phyloP scores from a whole-genome alignment of 2,888 invertebrate species.

The Sarcophaga caerulescens region DNA sequence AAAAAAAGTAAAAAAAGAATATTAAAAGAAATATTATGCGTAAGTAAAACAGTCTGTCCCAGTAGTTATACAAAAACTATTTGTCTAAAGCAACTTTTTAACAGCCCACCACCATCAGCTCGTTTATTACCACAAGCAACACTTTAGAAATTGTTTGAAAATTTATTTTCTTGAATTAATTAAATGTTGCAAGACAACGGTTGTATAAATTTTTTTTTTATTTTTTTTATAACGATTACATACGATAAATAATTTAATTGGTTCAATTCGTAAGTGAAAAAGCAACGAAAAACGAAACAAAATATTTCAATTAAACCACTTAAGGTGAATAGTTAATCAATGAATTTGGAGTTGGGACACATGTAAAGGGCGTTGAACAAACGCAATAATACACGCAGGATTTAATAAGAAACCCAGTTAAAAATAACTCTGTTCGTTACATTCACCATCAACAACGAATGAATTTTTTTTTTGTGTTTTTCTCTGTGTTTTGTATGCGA shows the following conservation, averaged over 20 bases:
- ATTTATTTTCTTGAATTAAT: constrained; percentile 44
- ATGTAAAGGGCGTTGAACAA: constrained; percentile 7
- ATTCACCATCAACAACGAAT: background rate
- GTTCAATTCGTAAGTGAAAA: constrained; percentile 13
- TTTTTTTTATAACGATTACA: background rate
- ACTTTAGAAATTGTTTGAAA: background rate
- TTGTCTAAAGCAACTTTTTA: constrained; percentile 21
- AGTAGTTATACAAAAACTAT: background rate
- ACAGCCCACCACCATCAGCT: constrained; percentile 3
- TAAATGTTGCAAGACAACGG: constrained; percentile 19
- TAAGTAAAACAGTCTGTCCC: background rate
- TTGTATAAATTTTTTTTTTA: background rate
- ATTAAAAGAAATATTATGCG: constrained; percentile 16
- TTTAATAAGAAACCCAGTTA: background rate
- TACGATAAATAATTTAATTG: constrained; percentile 16
- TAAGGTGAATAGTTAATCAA: constrained; percentile 8
- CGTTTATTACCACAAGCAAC: background rate
- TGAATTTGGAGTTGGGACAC: background rate
- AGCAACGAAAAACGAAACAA: too few species aligned
- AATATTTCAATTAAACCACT: too few species aligned
- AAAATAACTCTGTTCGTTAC: background rate
- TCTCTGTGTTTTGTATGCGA: background rate
- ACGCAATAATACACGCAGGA: constrained; percentile 22
- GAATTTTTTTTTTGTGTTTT: constrained; percentile 13
- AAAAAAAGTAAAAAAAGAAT: background rate